Percentiles rank a stretch among this genome's conserved stretches.
Conservation (phyloP, 1,140 invertebrate species). For the Chironomus tepperi region DNA sequence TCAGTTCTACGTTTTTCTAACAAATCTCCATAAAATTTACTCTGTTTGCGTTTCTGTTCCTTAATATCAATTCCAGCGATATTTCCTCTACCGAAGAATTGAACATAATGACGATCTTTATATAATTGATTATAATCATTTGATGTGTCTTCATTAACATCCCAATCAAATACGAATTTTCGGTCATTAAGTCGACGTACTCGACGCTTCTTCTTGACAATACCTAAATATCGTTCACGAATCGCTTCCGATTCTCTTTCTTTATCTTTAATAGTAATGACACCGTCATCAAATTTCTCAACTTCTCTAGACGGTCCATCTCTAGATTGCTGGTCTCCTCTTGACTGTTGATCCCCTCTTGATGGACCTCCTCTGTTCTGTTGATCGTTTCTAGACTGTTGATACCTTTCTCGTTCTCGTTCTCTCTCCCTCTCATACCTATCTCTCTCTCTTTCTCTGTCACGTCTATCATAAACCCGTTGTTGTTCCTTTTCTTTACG, state of each 20-base stretch:
- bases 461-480: constrained; percentile 38
- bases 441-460: constrained; percentile 35
- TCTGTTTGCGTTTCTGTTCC: constrained; percentile 94
- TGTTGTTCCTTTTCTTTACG: constrained; percentile 39
- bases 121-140: constrained; percentile 96
- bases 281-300: constrained; percentile 46
- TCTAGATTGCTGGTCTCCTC: constrained; percentile 38
- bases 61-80: constrained; percentile 97
- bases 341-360: no score
- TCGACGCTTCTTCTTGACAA: constrained; percentile 87
- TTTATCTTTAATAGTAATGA: constrained; percentile 72
- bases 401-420: constrained; percentile 33
- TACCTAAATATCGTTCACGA: constrained; percentile 89
- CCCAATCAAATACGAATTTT: constrained; percentile 99
- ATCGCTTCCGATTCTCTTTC: constrained; percentile 88
- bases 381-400: no score
- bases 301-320: constrained; percentile 30
- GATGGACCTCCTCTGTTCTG: constrained; percentile 28
- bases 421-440: constrained; percentile 37
- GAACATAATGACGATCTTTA: constrained; percentile 90
- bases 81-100: constrained; percentile 97
- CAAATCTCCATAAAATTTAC: constrained; percentile 96
- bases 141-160: constrained; percentile 95
- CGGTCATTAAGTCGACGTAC: constrained; percentile 91
- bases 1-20: constrained; percentile 92